Percentiles rank a stretch among this genome's conserved stretches.
These are phyloP conservation scores for Perca flavescens DNA, from an alignment of 2,113 vertebrate species.

Conservation along the genomic window DNA sequence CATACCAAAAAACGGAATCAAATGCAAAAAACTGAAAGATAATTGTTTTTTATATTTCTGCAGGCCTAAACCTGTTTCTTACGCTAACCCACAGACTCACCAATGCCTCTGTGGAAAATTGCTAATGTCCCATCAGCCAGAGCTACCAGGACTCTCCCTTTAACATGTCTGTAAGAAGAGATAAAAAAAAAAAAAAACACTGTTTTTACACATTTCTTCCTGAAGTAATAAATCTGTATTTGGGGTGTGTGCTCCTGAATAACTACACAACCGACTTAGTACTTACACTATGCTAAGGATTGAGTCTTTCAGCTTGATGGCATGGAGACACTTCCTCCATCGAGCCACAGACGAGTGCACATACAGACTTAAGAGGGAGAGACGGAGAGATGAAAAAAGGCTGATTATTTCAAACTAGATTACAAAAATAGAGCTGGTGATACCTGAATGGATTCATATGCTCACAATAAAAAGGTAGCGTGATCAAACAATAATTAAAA, in stretches of 20 bases:
- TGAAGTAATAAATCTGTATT: background rate
- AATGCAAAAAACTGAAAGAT: background rate
- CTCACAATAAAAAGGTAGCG: background rate
- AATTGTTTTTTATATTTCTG: background rate
- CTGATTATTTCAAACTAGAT: background rate
- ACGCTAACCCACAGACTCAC: slow-evolving; percentile 74
- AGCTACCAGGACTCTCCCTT: slow-evolving; percentile 95
- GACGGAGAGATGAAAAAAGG: background rate
- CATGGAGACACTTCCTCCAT: slow-evolving; percentile 98
- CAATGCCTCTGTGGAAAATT: slow-evolving; percentile 94
- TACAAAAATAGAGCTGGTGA: background rate
- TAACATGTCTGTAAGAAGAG: slow-evolving; percentile 89
- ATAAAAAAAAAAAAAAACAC: background rate
- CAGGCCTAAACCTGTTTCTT: no score
- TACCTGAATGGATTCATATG: background rate
- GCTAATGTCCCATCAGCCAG: slow-evolving; percentile 96
- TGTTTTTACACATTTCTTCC: background rate
- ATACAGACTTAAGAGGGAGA: slow-evolving; percentile 87
- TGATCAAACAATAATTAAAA: background rate
- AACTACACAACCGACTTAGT: background rate
- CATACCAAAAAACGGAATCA: background rate
- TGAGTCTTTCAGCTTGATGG: slow-evolving; percentile 98
- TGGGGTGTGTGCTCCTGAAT: background rate
- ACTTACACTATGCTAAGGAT: slow-evolving; percentile 97
- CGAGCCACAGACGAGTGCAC: slow-evolving; percentile 95